These are phyloP conservation scores for Uropsilus gracilis DNA, from an alignment of 2,113 vertebrate genomes.

Conservation along the genomic window DNA sequence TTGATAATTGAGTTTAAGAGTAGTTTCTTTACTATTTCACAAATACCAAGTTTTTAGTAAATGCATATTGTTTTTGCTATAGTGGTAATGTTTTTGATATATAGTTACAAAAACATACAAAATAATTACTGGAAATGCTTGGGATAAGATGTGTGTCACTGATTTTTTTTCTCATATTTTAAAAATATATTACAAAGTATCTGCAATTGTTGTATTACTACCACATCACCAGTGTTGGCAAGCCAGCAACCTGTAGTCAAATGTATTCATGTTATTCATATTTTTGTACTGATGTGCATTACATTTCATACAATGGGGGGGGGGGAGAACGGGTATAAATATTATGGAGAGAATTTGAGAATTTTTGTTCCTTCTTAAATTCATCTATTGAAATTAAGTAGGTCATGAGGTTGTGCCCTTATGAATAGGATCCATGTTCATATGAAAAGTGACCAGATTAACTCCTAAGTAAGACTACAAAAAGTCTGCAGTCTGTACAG, in stretches of 20 bases:
- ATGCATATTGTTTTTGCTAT: neutral
- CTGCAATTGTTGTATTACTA: neutral
- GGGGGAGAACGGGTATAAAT: neutral
- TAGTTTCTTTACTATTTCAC: constrained; percentile 15
- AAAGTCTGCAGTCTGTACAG: neutral
- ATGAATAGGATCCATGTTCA: neutral
- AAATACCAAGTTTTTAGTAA: neutral
- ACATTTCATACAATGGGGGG: neutral
- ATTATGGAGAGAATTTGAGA: neutral
- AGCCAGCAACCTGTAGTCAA: neutral
- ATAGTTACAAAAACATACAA: neutral
- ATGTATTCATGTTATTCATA: neutral
- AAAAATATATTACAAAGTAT: neutral
- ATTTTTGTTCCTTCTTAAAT: too few species aligned
- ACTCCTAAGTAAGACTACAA: neutral
- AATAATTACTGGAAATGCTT: neutral
- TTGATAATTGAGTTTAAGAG: neutral
- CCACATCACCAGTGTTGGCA: neutral
- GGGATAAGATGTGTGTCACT: neutral
- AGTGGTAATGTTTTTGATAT: neutral
- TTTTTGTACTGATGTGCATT: neutral
- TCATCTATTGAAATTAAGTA: neutral
- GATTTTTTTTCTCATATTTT: neutral
- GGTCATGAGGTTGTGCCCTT: neutral
- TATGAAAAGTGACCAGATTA: neutral